Evolutionary conservation across 2,113 vertebrate genomes (phyloP).

Genomic region (Ciconia maguari): DNA sequence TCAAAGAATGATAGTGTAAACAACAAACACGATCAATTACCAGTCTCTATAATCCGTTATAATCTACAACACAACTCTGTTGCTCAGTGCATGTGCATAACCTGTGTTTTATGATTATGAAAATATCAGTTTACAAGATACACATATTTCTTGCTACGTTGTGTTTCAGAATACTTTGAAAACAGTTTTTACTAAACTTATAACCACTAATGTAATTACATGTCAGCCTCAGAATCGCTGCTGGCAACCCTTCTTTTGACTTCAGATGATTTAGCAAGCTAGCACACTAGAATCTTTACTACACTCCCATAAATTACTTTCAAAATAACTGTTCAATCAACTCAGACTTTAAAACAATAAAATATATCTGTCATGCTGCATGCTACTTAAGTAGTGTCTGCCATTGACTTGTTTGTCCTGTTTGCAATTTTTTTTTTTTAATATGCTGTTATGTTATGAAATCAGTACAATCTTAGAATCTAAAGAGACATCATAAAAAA

Average conservation of each 20-base stretch:
- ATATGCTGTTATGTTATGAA: background rate
- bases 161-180: background rate
- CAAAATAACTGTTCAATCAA: background rate
- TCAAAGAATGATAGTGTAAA: background rate
- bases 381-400: background rate
- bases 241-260: background rate
- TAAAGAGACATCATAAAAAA: background rate
- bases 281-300: background rate
- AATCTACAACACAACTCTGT: background rate
- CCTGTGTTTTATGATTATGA: background rate
- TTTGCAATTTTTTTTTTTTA: background rate
- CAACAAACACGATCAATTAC: background rate
- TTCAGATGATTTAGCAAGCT: background rate
- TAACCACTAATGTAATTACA: background rate
- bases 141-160: background rate
- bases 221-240: background rate
- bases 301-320: background rate
- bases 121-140: background rate
- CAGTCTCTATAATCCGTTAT: background rate
- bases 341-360: background rate
- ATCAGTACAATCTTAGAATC: background rate
- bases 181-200: background rate
- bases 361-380: background rate
- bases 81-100: background rate
- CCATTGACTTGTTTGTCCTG: background rate